These are phyloP conservation scores for Microctonus brassicae DNA, from an alignment of 2,888 invertebrate species.

Conservation along the genomic window DNA sequence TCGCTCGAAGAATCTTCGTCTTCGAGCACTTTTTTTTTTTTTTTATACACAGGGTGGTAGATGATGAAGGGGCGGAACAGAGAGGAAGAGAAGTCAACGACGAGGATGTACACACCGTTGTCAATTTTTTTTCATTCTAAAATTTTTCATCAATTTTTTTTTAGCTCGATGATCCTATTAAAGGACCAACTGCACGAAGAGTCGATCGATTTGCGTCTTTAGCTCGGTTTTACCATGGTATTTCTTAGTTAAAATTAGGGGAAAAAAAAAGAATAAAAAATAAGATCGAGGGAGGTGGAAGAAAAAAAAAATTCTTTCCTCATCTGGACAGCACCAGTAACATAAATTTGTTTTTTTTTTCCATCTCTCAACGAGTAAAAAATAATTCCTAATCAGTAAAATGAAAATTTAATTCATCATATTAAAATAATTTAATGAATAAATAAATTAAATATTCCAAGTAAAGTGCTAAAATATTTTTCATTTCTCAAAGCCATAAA, in stretches of 20 bases:
- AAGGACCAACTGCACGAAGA: neutral
- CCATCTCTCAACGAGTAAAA: too few relatives aligned
- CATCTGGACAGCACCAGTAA: too few relatives aligned
- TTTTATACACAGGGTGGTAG: neutral
- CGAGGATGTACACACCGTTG: neutral
- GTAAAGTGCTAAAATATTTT: too few relatives aligned
- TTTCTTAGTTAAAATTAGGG: too few relatives aligned
- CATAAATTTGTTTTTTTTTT: neutral
- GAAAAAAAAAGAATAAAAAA: too few relatives aligned
- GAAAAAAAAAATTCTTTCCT: neutral
- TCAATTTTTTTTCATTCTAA: neutral
- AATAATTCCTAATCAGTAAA: too few relatives aligned
- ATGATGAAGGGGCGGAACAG: constrained; percentile 10
- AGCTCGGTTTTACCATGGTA: neutral
- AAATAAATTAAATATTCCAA: too few relatives aligned
- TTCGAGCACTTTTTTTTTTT: constrained; percentile 52
- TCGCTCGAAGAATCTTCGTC: constrained; percentile 57
- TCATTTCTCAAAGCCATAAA: neutral
- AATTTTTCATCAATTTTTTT: neutral
- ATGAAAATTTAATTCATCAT: too few relatives aligned
- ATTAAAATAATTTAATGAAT: too few relatives aligned
- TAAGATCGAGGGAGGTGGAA: too few relatives aligned
- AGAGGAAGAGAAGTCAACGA: constrained; percentile 18
- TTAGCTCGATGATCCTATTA: neutral
- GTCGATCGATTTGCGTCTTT: neutral